Percentiles rank a stretch among this genome's conserved stretches.
Evolutionary conservation across 2,797 vertebrate species (phyloP).

Genomic region (Apodemus agrarius): DNA sequence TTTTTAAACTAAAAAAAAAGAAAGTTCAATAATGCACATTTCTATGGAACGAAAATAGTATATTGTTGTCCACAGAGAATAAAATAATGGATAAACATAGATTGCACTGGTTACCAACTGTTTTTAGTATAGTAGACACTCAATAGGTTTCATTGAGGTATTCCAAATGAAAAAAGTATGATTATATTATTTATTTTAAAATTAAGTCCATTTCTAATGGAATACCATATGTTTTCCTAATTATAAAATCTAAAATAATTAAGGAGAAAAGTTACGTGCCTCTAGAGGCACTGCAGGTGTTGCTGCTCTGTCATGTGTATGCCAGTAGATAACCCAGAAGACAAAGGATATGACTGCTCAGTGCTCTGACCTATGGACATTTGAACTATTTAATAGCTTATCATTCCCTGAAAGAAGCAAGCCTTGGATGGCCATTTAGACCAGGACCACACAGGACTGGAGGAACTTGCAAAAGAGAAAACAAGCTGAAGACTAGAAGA

Average conservation of each 20-base stretch:
- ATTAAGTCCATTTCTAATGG: not conserved
- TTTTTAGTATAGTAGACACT: not conserved
- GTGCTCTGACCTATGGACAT: not conserved
- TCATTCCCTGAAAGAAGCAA: not conserved
- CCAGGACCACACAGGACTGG: not conserved
- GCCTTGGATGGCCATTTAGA: not conserved
- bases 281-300: not conserved
- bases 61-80: not conserved
- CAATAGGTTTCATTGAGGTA: not conserved
- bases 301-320: not conserved
- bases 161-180: not conserved
- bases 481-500: not conserved
- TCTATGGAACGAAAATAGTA: not conserved
- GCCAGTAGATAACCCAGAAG: not conserved
- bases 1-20: not conserved
- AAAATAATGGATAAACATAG: not conserved
- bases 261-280: not conserved
- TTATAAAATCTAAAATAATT: not conserved
- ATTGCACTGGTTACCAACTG: not conserved
- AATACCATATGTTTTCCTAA: not conserved
- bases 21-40: not conserved
- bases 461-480: not conserved
- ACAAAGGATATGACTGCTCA: not conserved
- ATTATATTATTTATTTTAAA: not conserved
- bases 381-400: not conserved